phyloP scores from a whole-genome alignment of 1,140 invertebrate genomes.

The Papilio glaucus region DNA sequence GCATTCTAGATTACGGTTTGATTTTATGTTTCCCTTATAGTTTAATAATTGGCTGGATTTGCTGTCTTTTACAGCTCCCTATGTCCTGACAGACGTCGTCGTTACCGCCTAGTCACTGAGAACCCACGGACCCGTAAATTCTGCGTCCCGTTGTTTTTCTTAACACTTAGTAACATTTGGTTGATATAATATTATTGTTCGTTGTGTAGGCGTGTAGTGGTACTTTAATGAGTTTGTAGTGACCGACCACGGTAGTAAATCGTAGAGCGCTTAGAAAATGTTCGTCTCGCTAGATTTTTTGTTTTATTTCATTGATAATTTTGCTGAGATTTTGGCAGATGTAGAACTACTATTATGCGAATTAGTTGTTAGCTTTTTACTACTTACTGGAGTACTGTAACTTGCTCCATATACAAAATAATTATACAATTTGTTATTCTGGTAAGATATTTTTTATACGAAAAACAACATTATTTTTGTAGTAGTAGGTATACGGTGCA shows the following conservation, averaged over 20 bases:
- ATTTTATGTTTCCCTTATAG: conserved; percentile 54
- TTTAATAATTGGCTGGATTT: conserved; percentile 55
- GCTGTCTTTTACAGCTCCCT: conserved; percentile 53
- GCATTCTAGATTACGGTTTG: conserved; percentile 70
- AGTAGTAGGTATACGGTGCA: conserved; percentile 81
- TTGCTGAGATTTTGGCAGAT: conserved; percentile 72
- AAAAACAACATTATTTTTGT: conserved; percentile 80
- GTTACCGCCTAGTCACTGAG: conserved; percentile 83
- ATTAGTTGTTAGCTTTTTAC: conserved; percentile 51
- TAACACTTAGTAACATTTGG: conserved; percentile 77
- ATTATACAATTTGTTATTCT: conserved; percentile 81
- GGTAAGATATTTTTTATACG: conserved; percentile 81
- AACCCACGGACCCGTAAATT: conserved; percentile 75
- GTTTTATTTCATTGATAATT: conserved; percentile 56
- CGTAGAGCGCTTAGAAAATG: conserved; percentile 77
- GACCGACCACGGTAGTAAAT: conserved; percentile 79
- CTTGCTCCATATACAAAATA: conserved; percentile 76
- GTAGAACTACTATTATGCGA: conserved; percentile 53
- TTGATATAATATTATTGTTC: conserved; percentile 79
- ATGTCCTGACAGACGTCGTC: conserved; percentile 63
- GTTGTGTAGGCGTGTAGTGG: conserved; percentile 72
- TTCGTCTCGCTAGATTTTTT: conserved; percentile 79
- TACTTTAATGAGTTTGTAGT: conserved; percentile 71
- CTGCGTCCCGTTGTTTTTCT: conserved; percentile 72
- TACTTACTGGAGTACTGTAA: conserved; percentile 77